Percentiles rank a stretch among this genome's conserved stretches.
Evolutionary conservation across 2,113 vertebrate species (phyloP).

Genomic region (Sciurus niger): DNA sequence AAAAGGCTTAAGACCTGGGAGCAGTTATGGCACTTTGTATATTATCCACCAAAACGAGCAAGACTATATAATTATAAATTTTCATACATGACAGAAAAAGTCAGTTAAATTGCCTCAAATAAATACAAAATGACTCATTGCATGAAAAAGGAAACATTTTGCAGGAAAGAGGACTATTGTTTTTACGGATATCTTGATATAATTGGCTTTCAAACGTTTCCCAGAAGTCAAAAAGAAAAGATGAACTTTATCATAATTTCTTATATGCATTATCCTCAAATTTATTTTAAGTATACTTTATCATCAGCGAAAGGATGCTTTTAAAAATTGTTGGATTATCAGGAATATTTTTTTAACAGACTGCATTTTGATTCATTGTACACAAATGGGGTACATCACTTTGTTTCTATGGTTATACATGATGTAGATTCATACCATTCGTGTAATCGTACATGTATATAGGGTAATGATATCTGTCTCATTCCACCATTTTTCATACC

Average conservation of each 20-base stretch:
- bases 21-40: constrained; percentile 61
- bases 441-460: too few species aligned
- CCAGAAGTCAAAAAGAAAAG: constrained; percentile 3
- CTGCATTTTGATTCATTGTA: too few species aligned
- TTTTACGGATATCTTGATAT: not conserved
- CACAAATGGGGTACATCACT: too few species aligned
- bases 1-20: constrained; percentile 68
- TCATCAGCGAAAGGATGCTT: not conserved
- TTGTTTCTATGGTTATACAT: too few species aligned
- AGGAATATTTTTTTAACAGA: not conserved
- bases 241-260: constrained; percentile 18
- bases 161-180: not conserved
- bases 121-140: constrained; percentile 4
- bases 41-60: constrained; percentile 40
- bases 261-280: not conserved
- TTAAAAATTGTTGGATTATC: not conserved
- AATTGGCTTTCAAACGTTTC: constrained; percentile 32
- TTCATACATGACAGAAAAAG: not conserved
- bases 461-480: too few species aligned
- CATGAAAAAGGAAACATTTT: constrained; percentile 4
- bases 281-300: not conserved
- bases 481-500: too few species aligned
- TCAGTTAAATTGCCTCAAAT: not conserved
- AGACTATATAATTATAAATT: constrained; percentile 18
- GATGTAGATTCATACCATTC: too few species aligned